phyloP scores from a whole-genome alignment of 2,888 invertebrate genomes.

The Stenoptilia bipunctidactyla region DNA sequence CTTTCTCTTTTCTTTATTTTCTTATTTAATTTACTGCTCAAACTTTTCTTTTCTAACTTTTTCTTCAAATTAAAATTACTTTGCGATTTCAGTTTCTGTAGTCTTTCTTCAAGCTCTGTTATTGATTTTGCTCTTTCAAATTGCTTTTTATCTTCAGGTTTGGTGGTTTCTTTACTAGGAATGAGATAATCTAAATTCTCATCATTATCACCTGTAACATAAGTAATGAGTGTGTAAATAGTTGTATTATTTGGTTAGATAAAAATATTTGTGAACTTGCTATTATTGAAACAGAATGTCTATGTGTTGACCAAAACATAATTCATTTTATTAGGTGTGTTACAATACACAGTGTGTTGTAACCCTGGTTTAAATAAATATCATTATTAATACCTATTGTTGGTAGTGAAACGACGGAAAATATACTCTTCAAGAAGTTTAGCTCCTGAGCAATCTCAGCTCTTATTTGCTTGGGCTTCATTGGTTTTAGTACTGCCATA shows the following conservation, averaged over 20 bases:
- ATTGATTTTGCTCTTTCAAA: constrained; percentile 72
- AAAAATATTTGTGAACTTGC: too few relatives aligned
- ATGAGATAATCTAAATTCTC: constrained; percentile 47
- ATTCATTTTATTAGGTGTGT: too few relatives aligned
- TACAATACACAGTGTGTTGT: too few relatives aligned
- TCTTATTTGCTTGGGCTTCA: constrained; percentile 40
- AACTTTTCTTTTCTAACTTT: constrained; percentile 75
- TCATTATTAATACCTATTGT: constrained; percentile 42
- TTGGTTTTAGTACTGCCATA: background rate
- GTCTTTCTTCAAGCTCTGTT: constrained; percentile 74
- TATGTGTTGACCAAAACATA: too few relatives aligned
- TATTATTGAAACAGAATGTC: too few relatives aligned
- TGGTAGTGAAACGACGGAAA: constrained; percentile 69
- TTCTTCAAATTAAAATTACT: constrained; percentile 75
- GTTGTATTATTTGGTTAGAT: too few relatives aligned
- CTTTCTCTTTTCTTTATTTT: constrained; percentile 67
- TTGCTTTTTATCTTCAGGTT: constrained; percentile 30
- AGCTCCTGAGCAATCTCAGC: constrained; percentile 63
- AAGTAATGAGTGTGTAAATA: too few relatives aligned
- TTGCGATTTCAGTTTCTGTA: constrained; percentile 73
- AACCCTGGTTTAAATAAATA: too few relatives aligned
- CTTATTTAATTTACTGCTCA: constrained; percentile 77
- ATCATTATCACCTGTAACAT: constrained; percentile 37
- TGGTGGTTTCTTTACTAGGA: constrained; percentile 26
- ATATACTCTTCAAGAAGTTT: constrained; percentile 70